These are phyloP conservation scores for Uloborus diversus DNA, from an alignment of 1,140 invertebrate genomes.

Conservation along the genomic window DNA sequence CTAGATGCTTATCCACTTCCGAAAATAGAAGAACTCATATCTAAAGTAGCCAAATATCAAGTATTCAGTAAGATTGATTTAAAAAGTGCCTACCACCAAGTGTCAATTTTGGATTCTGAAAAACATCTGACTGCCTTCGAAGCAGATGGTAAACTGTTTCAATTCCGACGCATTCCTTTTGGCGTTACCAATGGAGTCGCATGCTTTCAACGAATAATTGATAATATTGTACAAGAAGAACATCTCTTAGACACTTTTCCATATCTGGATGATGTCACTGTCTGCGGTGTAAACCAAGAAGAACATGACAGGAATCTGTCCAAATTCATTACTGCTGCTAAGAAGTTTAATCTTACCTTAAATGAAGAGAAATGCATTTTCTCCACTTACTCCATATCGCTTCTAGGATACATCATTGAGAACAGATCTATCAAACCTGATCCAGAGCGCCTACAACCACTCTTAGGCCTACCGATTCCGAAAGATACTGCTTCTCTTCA, in stretches of 20 bases:
- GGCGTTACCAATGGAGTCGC: conserved; percentile 61
- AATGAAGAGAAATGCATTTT: conserved; percentile 42
- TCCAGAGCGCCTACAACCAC: conserved; percentile 6
- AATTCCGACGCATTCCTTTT: conserved; percentile 63
- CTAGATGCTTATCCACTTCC: conserved; percentile 40
- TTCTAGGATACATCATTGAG: conserved; percentile 39
- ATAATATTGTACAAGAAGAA: conserved; percentile 62
- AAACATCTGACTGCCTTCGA: conserved; percentile 61
- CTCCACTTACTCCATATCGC: neutral
- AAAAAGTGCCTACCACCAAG: conserved; percentile 63
- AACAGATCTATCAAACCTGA: conserved; percentile 29
- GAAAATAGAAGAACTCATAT: conserved; percentile 42
- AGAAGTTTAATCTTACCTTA: conserved; percentile 19
- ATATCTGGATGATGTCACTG: conserved; percentile 58
- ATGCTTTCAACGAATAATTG: conserved; percentile 63
- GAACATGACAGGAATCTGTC: conserved; percentile 46
- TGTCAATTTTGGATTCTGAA: conserved; percentile 58
- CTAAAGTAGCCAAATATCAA: conserved; percentile 48
- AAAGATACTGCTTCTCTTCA: no score
- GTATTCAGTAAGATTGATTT: conserved; percentile 63
- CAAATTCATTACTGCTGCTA: conserved; percentile 12
- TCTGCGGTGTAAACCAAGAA: conserved; percentile 27
- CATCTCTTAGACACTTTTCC: conserved; percentile 35
- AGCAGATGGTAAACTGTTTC: conserved; percentile 58
- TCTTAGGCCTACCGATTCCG: conserved; percentile 27